Evolutionary conservation across 2,797 vertebrate species (phyloP).

Genomic region (Hypotaenidia okinawae): DNA sequence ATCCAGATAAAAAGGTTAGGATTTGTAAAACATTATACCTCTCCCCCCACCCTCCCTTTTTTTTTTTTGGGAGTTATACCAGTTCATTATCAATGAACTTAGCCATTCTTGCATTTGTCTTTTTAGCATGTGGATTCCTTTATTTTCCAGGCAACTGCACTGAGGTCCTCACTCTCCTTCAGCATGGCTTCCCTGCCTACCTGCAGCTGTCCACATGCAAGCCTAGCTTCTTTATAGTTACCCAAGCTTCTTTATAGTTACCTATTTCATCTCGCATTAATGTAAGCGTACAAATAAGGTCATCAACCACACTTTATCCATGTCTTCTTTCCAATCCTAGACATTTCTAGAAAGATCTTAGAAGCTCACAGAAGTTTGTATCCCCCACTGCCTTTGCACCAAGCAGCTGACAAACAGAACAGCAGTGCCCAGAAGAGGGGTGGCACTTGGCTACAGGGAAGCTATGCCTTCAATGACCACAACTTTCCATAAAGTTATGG

Average conservation of each 20-base stretch:
- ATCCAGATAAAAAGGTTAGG: neutral
- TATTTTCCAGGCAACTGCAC: neutral
- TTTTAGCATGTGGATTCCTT: neutral
- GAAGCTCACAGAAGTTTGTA: neutral
- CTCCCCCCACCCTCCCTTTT: accelerated
- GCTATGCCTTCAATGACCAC: neutral
- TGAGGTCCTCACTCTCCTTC: neutral
- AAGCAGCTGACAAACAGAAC: neutral
- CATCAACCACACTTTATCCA: neutral
- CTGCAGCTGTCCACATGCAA: neutral
- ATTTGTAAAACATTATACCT: neutral
- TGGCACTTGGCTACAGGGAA: neutral
- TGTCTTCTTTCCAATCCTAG: neutral
- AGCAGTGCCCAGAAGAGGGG: neutral
- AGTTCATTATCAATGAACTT: neutral
- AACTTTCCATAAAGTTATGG: neutral
- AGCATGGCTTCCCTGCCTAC: neutral
- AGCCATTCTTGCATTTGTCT: neutral
- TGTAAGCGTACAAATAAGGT: neutral
- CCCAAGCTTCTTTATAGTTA: neutral
- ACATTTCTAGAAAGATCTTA: neutral
- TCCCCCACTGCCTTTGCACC: neutral
- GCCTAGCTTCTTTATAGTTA: neutral
- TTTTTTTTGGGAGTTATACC: neutral
- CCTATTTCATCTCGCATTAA: neutral